Evolutionary conservation across 2,888 invertebrate species (phyloP).

Genomic region (Neoscelio sp.): DNA sequence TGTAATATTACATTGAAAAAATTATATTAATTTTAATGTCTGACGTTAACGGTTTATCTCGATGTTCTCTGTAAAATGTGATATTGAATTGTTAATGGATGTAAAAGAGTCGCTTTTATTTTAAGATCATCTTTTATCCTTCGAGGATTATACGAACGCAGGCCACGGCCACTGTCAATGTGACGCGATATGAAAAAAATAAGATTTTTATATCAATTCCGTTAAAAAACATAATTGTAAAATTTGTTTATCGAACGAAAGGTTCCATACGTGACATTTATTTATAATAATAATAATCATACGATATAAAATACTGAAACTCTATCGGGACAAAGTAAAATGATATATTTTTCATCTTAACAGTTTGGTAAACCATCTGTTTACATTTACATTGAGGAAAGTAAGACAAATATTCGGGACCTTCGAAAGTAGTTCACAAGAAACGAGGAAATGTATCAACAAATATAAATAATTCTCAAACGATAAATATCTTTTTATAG

Average conservation of each 20-base stretch:
- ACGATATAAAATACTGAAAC: background rate
- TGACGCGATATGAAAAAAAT: background rate
- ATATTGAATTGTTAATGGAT: no score
- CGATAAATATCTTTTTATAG: no score
- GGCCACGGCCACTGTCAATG: constrained; percentile 1
- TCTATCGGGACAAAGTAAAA: background rate
- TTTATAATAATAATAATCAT: no score
- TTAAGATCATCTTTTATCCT: no score
- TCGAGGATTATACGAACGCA: constrained; percentile 4
- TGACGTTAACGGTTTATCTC: no score
- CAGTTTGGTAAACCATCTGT: background rate
- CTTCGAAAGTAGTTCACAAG: background rate
- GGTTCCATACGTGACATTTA: no score
- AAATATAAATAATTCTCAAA: background rate
- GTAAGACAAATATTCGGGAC: background rate
- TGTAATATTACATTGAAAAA: no score
- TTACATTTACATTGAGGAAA: background rate
- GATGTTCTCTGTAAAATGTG: no score
- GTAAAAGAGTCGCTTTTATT: no score
- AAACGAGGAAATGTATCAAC: background rate
- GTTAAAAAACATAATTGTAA: background rate
- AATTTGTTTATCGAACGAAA: background rate
- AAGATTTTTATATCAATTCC: background rate
- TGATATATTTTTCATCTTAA: background rate
- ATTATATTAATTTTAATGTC: no score